phyloP scores from a whole-genome alignment of 1,140 invertebrate genomes.

The Bombus turneri region DNA sequence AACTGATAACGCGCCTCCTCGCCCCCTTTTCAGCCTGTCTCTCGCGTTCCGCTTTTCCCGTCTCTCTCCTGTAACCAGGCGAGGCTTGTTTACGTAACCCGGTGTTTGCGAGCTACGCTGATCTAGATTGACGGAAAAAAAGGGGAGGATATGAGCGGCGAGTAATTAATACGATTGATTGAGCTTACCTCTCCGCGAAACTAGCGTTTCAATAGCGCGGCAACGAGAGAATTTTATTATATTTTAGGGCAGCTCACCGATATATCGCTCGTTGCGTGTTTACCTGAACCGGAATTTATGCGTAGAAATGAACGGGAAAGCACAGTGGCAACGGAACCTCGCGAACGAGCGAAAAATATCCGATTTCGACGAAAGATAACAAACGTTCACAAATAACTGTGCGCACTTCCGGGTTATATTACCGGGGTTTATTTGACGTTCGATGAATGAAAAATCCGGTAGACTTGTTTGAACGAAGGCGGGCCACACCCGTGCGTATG shows the following conservation, averaged over 20 bases:
- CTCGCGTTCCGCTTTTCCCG: not conserved
- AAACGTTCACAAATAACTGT: slow-evolving; percentile 35
- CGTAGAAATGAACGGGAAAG: not conserved
- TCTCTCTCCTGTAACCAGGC: not conserved
- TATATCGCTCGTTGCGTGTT: slow-evolving; percentile 12
- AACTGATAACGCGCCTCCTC: slow-evolving; percentile 37
- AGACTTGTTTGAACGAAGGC: not conserved
- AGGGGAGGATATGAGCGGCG: slow-evolving; percentile 7
- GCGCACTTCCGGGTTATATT: slow-evolving; percentile 28
- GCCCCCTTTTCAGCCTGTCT: not conserved
- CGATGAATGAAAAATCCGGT: slow-evolving; percentile 30
- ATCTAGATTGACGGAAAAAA: slow-evolving; percentile 40
- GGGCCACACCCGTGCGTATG: not conserved
- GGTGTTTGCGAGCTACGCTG: slow-evolving; percentile 27
- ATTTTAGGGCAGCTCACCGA: slow-evolving; percentile 10
- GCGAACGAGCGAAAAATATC: not conserved
- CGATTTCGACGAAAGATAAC: slow-evolving; percentile 10
- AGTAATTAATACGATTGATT: slow-evolving; percentile 51
- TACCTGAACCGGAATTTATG: slow-evolving; percentile 11
- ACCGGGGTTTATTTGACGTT: slow-evolving; percentile 27
- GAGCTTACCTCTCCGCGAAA: slow-evolving; percentile 3
- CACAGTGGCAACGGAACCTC: not conserved
- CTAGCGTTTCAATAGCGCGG: not conserved
- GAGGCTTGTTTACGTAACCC: slow-evolving; percentile 29
- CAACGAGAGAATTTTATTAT: slow-evolving; percentile 24